These are phyloP conservation scores for Agrypnus murinus DNA, from an alignment of 2,888 invertebrate species.

Conservation along the genomic window DNA sequence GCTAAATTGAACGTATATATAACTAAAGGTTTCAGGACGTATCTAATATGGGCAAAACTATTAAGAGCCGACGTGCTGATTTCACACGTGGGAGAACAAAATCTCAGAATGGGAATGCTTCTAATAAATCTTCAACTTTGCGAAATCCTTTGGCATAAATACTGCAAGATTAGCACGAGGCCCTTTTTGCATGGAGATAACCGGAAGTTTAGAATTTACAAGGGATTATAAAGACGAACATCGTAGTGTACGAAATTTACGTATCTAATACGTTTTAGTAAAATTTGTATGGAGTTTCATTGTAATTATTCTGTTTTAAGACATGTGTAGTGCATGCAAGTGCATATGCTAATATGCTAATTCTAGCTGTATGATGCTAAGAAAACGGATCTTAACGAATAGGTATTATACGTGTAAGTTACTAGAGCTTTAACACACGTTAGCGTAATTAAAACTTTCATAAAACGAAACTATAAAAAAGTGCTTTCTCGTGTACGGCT, in stretches of 20 bases:
- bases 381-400: not conserved
- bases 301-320: not conserved
- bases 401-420: too few relatives aligned
- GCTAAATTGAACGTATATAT: slow-evolving; percentile 25
- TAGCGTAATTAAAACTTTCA: too few relatives aligned
- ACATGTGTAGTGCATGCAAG: not conserved
- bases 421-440: too few relatives aligned
- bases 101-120: slow-evolving; percentile 3
- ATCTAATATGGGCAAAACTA: slow-evolving; percentile 12
- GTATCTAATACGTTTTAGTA: slow-evolving; percentile 1
- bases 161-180: slow-evolving; percentile 16
- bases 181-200: slow-evolving; percentile 16
- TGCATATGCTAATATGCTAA: not conserved
- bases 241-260: not conserved
- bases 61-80: slow-evolving; percentile 19
- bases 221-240: slow-evolving; percentile 9
- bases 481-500: too few relatives aligned
- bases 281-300: not conserved
- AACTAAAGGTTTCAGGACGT: slow-evolving; percentile 6
- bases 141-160: slow-evolving; percentile 25
- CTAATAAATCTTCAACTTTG: slow-evolving; percentile 12
- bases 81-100: slow-evolving; percentile 21
- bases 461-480: too few relatives aligned
- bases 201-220: slow-evolving; percentile 30
- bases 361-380: not conserved